A percentile compares a stretch with the other conserved stretches of the same genome.
Conservation (phyloP, 2,888 invertebrate species). For the Drosophila prolongata region DNA sequence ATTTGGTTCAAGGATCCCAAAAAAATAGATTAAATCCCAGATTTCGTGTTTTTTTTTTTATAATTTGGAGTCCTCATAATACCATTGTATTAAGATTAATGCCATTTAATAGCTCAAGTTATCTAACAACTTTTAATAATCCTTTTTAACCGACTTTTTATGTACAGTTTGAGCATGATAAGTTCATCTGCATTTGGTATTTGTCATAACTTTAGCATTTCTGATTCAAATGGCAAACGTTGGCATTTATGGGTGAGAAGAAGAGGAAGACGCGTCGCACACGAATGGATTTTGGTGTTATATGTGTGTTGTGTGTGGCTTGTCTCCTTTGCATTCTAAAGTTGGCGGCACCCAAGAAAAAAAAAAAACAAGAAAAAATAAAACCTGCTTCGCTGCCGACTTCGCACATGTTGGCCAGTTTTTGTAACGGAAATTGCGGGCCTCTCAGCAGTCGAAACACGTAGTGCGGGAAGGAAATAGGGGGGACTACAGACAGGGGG, state of each 20-base stretch:
- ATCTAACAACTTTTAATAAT: background rate
- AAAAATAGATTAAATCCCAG: no score
- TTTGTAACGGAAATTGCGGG: slow-evolving; percentile 72
- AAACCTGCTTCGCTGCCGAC: slow-evolving; percentile 55
- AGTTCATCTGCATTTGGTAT: slow-evolving; percentile 28
- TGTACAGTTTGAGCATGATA: background rate
- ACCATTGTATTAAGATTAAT: no score
- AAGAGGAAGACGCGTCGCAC: slow-evolving; percentile 56
- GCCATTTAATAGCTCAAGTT: no score
- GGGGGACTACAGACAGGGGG: background rate
- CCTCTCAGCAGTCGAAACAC: slow-evolving; percentile 63
- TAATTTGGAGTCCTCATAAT: no score
- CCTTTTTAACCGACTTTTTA: background rate
- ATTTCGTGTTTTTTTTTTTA: no score
- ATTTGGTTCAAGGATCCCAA: no score
- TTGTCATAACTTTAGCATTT: slow-evolving; percentile 19
- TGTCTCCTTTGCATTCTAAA: slow-evolving; percentile 60
- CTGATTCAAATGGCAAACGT: slow-evolving; percentile 64
- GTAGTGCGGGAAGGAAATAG: slow-evolving; percentile 31
- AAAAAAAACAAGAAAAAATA: slow-evolving; percentile 7
- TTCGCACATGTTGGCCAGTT: slow-evolving; percentile 62
- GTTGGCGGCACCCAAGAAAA: slow-evolving; percentile 44
- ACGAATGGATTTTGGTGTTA: slow-evolving; percentile 49
- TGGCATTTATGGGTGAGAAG: slow-evolving; percentile 54
- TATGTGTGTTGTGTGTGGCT: slow-evolving; percentile 28